Evolutionary conservation across 1,140 invertebrate genomes (phyloP).

Genomic region (Drosophila erecta): DNA sequence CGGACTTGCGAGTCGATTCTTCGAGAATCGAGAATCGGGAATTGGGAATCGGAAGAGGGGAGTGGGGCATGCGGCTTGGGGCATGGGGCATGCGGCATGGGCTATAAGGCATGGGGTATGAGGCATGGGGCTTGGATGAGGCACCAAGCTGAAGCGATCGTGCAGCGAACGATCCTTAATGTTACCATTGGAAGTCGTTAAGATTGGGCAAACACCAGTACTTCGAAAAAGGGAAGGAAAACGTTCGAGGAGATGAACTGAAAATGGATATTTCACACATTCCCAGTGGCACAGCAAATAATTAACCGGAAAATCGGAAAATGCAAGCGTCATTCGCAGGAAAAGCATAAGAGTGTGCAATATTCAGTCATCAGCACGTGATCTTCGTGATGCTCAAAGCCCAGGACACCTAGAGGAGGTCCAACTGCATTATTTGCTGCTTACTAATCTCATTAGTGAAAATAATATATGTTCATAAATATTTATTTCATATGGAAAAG

Average conservation of each 20-base stretch:
- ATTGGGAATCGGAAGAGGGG: slow-evolving; percentile 24
- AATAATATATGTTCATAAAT: too few species aligned
- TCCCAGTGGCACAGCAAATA: slow-evolving; percentile 27
- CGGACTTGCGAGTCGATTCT: slow-evolving; percentile 35
- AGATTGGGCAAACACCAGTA: slow-evolving; percentile 22
- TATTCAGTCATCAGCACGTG: too few species aligned
- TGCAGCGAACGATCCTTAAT: slow-evolving; percentile 47
- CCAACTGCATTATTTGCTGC: too few species aligned
- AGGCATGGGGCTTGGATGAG: neutral
- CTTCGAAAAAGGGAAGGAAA: neutral
- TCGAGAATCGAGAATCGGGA: slow-evolving; percentile 22
- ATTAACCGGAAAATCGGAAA: slow-evolving; percentile 24
- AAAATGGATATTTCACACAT: slow-evolving; percentile 41
- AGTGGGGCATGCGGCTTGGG: neutral
- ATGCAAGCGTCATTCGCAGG: slow-evolving; percentile 1
- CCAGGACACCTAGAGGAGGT: too few species aligned
- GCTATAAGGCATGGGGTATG: neutral
- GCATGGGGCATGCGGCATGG: neutral
- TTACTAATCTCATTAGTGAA: too few species aligned
- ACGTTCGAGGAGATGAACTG: slow-evolving; percentile 13
- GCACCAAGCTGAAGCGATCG: slow-evolving; percentile 28
- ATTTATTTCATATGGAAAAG: too few species aligned
- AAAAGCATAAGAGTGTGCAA: neutral
- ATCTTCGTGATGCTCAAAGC: too few species aligned
- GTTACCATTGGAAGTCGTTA: slow-evolving; percentile 62